phyloP scores from a whole-genome alignment of 2,888 invertebrate species.

The Andrena chrysosceles region DNA sequence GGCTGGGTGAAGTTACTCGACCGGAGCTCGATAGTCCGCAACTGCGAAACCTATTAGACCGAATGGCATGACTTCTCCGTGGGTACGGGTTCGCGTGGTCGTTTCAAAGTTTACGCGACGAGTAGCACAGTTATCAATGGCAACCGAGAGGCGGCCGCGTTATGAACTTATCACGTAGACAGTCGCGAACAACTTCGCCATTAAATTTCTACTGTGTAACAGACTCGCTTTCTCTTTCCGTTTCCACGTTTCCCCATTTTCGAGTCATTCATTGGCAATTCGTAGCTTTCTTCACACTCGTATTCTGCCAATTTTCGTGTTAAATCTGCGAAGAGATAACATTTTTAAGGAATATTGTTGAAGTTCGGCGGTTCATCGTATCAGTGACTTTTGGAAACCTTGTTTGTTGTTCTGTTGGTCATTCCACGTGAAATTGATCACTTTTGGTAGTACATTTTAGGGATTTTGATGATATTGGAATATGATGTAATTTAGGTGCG shows the following conservation, averaged over 20 bases:
- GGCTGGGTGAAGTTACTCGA: constrained; percentile 50
- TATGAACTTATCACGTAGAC: constrained; percentile 67
- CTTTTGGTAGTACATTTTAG: no score
- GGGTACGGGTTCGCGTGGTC: constrained; percentile 52
- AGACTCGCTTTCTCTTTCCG: background rate
- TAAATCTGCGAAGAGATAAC: no score
- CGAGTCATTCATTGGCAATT: no score
- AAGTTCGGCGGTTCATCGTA: no score
- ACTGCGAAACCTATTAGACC: constrained; percentile 67
- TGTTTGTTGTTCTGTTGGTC: no score
- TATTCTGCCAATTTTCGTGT: no score
- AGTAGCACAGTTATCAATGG: constrained; percentile 60
- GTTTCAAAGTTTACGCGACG: constrained; percentile 63
- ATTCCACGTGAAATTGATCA: no score
- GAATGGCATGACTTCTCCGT: constrained; percentile 54
- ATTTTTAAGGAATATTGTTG: no score
- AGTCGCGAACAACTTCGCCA: constrained; percentile 63
- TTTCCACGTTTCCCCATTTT: background rate
- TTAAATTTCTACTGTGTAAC: constrained; percentile 57
- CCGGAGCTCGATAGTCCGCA: constrained; percentile 59
- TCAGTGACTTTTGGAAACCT: no score
- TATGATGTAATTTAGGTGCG: no score
- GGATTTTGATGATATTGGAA: no score
- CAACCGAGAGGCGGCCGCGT: constrained; percentile 55
- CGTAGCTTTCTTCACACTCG: no score